phyloP scores from a whole-genome alignment of 1,140 invertebrate species.

The Mya arenaria region DNA sequence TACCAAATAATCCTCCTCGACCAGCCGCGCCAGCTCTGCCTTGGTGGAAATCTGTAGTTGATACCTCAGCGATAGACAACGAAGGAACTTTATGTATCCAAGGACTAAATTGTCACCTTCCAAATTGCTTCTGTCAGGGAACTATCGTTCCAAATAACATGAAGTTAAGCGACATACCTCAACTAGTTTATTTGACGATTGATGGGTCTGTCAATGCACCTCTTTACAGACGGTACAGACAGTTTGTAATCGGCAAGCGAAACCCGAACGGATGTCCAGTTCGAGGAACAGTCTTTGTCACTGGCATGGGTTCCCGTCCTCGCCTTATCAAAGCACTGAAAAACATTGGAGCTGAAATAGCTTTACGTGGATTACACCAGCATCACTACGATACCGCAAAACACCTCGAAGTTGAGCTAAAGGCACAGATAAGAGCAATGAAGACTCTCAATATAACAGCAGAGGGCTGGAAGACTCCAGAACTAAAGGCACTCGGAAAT shows the following conservation, averaged over 20 bases:
- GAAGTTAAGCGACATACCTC: constrained; percentile 27
- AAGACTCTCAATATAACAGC: not conserved
- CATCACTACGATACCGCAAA: constrained; percentile 11
- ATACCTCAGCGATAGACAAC: not conserved
- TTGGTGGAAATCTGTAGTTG: not conserved
- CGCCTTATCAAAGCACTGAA: constrained; percentile 1
- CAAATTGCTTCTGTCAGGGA: constrained; percentile 47
- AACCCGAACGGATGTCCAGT: constrained; percentile 50
- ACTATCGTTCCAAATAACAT: constrained; percentile 20
- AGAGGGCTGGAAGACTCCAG: constrained; percentile 43
- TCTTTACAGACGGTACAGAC: constrained; percentile 6
- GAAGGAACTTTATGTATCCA: not conserved
- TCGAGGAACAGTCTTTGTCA: constrained; percentile 43
- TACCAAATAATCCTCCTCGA: not conserved
- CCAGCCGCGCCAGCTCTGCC: not conserved
- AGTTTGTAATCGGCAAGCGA: constrained; percentile 8
- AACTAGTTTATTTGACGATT: constrained; percentile 53
- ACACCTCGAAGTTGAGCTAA: constrained; percentile 45
- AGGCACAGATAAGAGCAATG: constrained; percentile 23
- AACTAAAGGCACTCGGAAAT: constrained; percentile 45
- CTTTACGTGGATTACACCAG: constrained; percentile 45
- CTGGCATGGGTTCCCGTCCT: not conserved
- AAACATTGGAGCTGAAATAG: constrained; percentile 43
- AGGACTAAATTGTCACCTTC: constrained; percentile 35
- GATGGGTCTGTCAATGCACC: constrained; percentile 45